Evolutionary conservation across 2,797 vertebrate genomes (phyloP).

Genomic region (Sebastes vulpes): DNA sequence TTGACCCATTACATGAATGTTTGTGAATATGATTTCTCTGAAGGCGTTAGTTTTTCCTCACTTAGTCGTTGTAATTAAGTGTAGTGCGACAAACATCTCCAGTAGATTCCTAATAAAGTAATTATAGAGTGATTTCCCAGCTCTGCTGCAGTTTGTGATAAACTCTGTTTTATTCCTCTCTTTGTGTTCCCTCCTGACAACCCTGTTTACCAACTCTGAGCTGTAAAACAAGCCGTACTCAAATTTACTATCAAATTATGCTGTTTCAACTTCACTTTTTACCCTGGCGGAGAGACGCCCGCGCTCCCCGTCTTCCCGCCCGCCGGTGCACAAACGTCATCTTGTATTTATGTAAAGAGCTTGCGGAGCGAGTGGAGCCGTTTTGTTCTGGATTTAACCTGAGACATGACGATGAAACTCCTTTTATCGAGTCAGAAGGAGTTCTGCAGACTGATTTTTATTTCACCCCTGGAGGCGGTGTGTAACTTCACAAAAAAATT

Average conservation of each 20-base stretch:
- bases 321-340: neutral
- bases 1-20: neutral
- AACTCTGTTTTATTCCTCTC: neutral
- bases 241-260: neutral
- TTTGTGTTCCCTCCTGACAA: neutral
- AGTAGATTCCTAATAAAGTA: neutral
- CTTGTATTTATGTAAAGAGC: neutral
- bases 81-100: neutral
- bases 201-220: neutral
- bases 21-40: neutral
- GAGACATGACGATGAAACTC: neutral
- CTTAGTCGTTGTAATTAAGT: neutral
- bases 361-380: neutral
- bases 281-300: neutral
- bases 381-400: neutral
- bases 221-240: neutral
- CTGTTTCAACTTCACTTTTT: neutral
- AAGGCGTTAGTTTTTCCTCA: neutral
- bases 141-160: neutral
- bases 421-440: neutral
- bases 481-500: slow-evolving; percentile 11
- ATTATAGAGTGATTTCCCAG: neutral
- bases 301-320: neutral
- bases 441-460: neutral
- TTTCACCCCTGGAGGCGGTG: neutral